phyloP scores from a whole-genome alignment of 1,140 invertebrate genomes.

The Drosophila murphyi region DNA sequence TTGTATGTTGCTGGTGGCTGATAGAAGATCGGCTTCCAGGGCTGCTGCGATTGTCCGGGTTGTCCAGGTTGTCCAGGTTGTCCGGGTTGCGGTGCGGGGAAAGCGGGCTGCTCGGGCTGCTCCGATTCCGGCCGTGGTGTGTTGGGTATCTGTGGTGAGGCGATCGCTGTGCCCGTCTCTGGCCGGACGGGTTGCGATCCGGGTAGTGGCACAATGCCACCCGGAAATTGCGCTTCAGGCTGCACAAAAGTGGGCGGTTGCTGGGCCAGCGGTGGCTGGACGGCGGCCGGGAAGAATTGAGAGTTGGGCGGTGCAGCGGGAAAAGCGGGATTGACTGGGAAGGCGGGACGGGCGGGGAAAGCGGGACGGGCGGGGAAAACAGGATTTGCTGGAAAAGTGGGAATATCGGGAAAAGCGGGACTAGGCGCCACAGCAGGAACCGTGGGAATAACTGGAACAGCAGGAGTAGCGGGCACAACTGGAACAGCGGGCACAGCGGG shows the following conservation, averaged over 20 bases:
- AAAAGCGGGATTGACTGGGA: background rate
- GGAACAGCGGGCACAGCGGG: conserved; percentile 29
- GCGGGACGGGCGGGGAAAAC: conserved; percentile 34
- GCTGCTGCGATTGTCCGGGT: conserved; percentile 48
- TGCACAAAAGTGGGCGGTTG: conserved; percentile 71
- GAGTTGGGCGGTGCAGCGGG: conserved; percentile 41
- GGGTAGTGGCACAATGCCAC: conserved; percentile 63
- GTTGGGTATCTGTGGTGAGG: conserved; percentile 73
- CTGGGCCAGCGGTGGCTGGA: conserved; percentile 70
- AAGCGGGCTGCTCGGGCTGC: conserved; percentile 42
- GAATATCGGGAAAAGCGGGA: conserved; percentile 8
- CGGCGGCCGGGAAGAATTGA: conserved; percentile 66
- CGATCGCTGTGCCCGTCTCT: conserved; percentile 71
- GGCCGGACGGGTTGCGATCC: conserved; percentile 63
- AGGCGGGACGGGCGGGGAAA: conserved; percentile 70
- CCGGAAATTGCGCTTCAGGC: conserved; percentile 68
- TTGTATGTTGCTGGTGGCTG: conserved; percentile 56
- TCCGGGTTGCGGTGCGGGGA: conserved; percentile 25
- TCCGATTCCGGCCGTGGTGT: conserved; percentile 40
- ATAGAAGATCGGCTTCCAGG: conserved; percentile 75
- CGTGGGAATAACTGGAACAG: conserved; percentile 24
- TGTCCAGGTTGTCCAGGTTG: conserved; percentile 38
- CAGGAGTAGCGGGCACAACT: conserved; percentile 13
- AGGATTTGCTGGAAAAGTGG: conserved; percentile 29
- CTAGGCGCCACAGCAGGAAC: conserved; percentile 3